A percentile compares a stretch with the other conserved stretches of the same genome.
Evolutionary conservation across 2,888 invertebrate genomes (phyloP).

Genomic region (Erpobdella octoculata): DNA sequence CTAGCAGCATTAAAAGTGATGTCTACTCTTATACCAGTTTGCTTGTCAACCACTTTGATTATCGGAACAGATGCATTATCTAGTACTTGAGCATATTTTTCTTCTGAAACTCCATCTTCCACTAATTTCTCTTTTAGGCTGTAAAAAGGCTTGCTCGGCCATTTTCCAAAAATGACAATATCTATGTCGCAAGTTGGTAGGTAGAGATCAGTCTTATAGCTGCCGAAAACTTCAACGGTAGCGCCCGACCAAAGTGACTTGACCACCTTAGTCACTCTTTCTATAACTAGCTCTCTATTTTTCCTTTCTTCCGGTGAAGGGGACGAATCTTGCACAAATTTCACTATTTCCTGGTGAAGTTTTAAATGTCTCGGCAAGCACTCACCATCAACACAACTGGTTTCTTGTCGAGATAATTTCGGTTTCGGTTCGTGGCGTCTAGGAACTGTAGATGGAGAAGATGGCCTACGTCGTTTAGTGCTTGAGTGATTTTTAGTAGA

Average conservation of each 20-base stretch:
- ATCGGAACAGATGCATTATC: conserved; percentile 98
- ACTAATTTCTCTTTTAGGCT: conserved; percentile 83
- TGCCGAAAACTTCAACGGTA: conserved; percentile 87
- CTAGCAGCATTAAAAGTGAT: conserved; percentile 98
- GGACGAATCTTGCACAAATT: conserved; percentile 35
- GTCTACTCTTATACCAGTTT: conserved; percentile 80
- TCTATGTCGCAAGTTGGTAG: conserved; percentile 82
- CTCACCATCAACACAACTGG: too few species aligned
- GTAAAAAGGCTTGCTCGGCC: conserved; percentile 81
- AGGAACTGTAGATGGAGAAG: too few species aligned
- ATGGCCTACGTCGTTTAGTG: background rate
- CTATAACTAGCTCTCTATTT: conserved; percentile 35
- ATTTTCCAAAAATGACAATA: conserved; percentile 68
- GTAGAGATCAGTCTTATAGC: conserved; percentile 91
- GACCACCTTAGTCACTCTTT: conserved; percentile 30
- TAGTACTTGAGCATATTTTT: conserved; percentile 73
- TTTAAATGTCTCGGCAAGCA: conserved; percentile 12
- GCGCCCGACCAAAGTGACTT: conserved; percentile 35
- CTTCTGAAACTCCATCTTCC: conserved; percentile 79
- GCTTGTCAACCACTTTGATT: conserved; percentile 85
- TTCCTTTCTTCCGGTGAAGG: conserved; percentile 33
- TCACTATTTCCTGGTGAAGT: conserved; percentile 36
- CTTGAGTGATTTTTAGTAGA: background rate
- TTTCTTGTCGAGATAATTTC: too few species aligned
- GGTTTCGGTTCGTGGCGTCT: too few species aligned